Evolutionary conservation across 2,888 invertebrate species (phyloP).

Genomic region (Myopa tessellatipennis): DNA sequence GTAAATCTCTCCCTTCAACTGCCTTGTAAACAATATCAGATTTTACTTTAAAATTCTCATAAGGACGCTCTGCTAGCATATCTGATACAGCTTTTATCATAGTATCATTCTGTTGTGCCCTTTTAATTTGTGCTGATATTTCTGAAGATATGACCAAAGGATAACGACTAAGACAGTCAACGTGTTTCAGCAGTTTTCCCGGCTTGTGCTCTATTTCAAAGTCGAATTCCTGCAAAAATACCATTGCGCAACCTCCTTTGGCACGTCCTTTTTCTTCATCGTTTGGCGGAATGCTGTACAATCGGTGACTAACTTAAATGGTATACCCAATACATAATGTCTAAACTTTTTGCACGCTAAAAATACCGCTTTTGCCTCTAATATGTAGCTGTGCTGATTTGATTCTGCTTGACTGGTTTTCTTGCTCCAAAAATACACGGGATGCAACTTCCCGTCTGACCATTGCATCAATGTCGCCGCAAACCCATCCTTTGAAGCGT

Average conservation of each 20-base stretch:
- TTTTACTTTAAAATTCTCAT: neutral
- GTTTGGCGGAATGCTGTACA: conserved; percentile 34
- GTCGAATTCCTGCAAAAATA: no score
- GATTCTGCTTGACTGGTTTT: conserved; percentile 9
- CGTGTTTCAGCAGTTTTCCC: conserved; percentile 31
- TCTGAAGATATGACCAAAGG: conserved; percentile 25
- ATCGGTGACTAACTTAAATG: conserved; percentile 36
- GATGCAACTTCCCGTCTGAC: conserved; percentile 14
- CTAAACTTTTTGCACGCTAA: neutral
- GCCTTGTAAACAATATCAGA: conserved; percentile 62
- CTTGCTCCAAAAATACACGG: no score
- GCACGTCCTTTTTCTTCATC: neutral
- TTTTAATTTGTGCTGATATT: conserved; percentile 10
- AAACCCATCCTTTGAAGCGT: conserved; percentile 43
- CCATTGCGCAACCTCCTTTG: no score
- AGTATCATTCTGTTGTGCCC: conserved; percentile 36
- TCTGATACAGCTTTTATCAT: conserved; percentile 38
- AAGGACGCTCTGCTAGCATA: conserved; percentile 31
- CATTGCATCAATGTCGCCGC: conserved; percentile 41
- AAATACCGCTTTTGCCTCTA: conserved; percentile 37
- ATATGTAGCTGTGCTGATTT: conserved; percentile 37
- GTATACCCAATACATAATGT: conserved; percentile 32
- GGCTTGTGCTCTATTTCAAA: neutral
- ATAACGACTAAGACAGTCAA: conserved; percentile 35
- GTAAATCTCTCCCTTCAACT: conserved; percentile 68